These are phyloP conservation scores for Galerucella pusilla DNA, from an alignment of 2,888 invertebrate genomes.

Conservation along the genomic window DNA sequence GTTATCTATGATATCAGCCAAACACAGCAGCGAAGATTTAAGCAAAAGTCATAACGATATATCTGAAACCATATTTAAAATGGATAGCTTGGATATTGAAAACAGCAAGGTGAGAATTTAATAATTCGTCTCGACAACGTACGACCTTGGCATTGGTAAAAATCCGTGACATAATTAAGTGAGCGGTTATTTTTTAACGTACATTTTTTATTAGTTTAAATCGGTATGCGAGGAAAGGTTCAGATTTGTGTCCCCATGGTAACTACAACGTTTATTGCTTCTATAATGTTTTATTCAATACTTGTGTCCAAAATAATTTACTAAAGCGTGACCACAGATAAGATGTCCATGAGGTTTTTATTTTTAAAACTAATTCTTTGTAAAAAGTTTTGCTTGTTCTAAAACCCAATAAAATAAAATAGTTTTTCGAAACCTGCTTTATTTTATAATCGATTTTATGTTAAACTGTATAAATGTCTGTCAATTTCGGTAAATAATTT, in stretches of 20 bases:
- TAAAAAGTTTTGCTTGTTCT: no score
- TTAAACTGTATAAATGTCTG: no score
- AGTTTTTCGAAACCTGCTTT: no score
- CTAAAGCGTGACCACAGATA: no score
- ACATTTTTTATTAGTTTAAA: background rate
- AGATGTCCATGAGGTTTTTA: no score
- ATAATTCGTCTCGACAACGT: background rate
- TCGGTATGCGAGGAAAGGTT: background rate
- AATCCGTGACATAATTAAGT: constrained; percentile 10
- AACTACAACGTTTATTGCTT: no score
- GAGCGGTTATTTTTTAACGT: background rate
- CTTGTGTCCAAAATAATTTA: no score
- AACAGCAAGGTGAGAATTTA: constrained; percentile 48
- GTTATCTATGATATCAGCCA: constrained; percentile 58
- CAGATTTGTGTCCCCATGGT: background rate
- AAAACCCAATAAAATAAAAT: no score
- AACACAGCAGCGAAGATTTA: constrained; percentile 59
- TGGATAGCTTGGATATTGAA: constrained; percentile 72
- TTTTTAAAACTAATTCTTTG: no score
- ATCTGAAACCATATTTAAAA: constrained; percentile 75
- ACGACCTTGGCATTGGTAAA: constrained; percentile 12
- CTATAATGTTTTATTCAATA: no score
- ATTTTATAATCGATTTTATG: no score
- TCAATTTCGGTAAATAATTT: no score
- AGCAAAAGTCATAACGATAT: constrained; percentile 62